These are phyloP conservation scores for Distichodus sexfasciatus DNA, from an alignment of 2,797 vertebrate genomes.

Conservation along the genomic window DNA sequence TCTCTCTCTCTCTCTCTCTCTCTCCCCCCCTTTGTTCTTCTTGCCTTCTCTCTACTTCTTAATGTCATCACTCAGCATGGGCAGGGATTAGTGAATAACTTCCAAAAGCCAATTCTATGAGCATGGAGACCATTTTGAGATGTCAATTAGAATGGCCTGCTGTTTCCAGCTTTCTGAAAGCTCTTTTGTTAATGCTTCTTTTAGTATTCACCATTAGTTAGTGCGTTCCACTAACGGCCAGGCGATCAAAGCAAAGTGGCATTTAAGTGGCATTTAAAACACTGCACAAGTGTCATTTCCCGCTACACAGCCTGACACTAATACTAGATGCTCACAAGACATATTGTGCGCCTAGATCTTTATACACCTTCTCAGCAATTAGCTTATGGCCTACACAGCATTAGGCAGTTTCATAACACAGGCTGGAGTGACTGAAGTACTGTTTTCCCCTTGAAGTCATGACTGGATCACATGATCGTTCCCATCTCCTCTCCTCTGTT, in stretches of 20 bases:
- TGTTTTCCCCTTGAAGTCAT: not conserved
- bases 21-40: too few species aligned
- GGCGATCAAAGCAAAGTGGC: not conserved
- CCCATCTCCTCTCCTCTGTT: not conserved
- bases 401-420: not conserved
- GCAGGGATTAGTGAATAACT: constrained; percentile 11
- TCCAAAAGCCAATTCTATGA: not conserved
- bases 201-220: not conserved
- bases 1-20: not conserved
- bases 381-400: not conserved
- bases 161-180: constrained; percentile 37
- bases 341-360: too few species aligned
- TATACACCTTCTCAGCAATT: not conserved
- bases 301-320: not conserved
- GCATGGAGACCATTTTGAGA: constrained; percentile 4
- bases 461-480: not conserved
- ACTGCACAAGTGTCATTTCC: not conserved
- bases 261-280: not conserved
- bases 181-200: constrained; percentile 33
- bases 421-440: not conserved
- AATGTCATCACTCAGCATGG: constrained; percentile 18
- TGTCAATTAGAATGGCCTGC: constrained; percentile 41
- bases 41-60: constrained; percentile 11
- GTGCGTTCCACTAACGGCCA: not conserved
- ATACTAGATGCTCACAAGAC: not conserved